These are phyloP conservation scores for Palloptera scutellata DNA, from an alignment of 2,888 invertebrate genomes.

Conservation along the genomic window DNA sequence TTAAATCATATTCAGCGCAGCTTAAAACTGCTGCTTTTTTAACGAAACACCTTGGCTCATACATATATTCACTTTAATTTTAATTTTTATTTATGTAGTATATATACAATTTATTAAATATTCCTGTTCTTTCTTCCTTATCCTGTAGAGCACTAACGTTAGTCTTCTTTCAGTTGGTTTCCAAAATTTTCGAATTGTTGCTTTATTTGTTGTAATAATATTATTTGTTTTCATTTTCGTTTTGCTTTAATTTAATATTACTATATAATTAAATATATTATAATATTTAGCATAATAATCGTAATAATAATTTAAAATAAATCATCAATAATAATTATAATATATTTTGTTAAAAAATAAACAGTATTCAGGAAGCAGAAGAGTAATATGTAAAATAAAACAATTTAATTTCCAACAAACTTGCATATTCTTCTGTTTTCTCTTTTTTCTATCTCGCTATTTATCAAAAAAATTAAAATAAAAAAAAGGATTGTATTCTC, in stretches of 20 bases:
- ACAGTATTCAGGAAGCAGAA: slow-evolving; percentile 32
- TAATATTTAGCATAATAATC: slow-evolving; percentile 17
- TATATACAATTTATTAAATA: too few relatives aligned
- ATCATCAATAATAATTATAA: slow-evolving; percentile 15
- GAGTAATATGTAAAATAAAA: slow-evolving; percentile 3
- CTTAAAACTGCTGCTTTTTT: too few relatives aligned
- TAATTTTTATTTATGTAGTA: too few relatives aligned
- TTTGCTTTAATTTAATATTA: slow-evolving; percentile 35
- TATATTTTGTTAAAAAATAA: slow-evolving; percentile 32
- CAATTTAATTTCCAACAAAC: slow-evolving; percentile 20
- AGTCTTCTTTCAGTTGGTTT: too few relatives aligned
- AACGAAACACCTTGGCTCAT: too few relatives aligned
- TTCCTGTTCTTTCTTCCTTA: too few relatives aligned
- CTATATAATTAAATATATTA: slow-evolving; percentile 31
- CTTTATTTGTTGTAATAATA: slow-evolving; percentile 25
- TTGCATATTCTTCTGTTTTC: neutral
- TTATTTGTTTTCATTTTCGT: slow-evolving; percentile 28
- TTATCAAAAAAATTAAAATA: too few relatives aligned
- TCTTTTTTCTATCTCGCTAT: neutral
- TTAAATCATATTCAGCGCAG: too few relatives aligned
- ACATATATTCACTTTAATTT: too few relatives aligned
- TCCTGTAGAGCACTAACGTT: too few relatives aligned
- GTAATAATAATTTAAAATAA: slow-evolving; percentile 34
- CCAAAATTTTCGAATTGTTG: slow-evolving; percentile 31
- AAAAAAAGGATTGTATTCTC: neutral